Percentiles rank a stretch among this genome's conserved stretches.
Evolutionary conservation across 2,797 vertebrate genomes (phyloP).

Genomic region (Taeniopygia guttata): DNA sequence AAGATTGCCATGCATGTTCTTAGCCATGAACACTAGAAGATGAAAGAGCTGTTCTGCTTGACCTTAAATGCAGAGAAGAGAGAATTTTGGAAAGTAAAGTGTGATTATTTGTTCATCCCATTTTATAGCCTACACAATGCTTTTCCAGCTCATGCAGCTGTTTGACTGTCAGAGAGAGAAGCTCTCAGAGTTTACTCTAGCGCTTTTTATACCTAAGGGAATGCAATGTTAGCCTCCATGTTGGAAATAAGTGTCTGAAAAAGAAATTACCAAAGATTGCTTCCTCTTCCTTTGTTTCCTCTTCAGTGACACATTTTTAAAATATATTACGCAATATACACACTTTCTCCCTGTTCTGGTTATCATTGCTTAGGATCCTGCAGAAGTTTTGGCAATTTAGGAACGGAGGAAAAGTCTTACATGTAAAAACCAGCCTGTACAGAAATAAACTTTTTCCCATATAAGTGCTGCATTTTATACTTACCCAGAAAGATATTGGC

Average conservation of each 20-base stretch:
- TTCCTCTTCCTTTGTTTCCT: background rate
- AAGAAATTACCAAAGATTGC: background rate
- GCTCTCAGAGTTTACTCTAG: background rate
- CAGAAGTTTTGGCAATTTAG: background rate
- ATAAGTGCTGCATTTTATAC: background rate
- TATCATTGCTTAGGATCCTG: background rate
- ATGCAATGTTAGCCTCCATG: background rate
- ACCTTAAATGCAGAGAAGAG: constrained; percentile 41
- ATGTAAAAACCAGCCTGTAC: background rate
- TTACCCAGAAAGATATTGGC: background rate
- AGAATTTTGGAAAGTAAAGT: constrained; percentile 37
- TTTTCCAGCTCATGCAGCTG: constrained; percentile 17
- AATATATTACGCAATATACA: background rate
- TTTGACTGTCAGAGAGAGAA: background rate
- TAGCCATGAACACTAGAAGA: constrained; percentile 12
- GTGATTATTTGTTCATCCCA: constrained; percentile 6
- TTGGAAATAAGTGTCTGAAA: background rate
- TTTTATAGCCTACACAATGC: background rate
- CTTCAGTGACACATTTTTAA: background rate
- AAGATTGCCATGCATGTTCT: constrained; percentile 53
- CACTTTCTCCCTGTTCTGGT: background rate
- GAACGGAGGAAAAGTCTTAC: background rate
- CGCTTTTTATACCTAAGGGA: background rate
- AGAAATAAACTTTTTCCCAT: background rate
- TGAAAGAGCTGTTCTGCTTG: constrained; percentile 53